phyloP scores from a whole-genome alignment of 2,113 vertebrate species.

The Naja naja region DNA sequence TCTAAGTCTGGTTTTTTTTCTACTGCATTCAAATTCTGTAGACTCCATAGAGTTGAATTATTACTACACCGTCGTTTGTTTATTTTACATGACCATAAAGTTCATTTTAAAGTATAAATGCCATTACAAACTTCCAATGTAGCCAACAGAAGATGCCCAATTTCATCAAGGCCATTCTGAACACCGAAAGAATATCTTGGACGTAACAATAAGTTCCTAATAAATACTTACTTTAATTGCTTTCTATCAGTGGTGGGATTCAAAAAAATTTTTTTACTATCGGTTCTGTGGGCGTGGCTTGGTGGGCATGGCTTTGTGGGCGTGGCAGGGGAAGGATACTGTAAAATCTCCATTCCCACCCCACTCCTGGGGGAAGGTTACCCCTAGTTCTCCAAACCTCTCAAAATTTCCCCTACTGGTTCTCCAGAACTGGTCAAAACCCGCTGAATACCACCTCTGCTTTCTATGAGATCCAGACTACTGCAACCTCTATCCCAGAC shows the following conservation, averaged over 20 bases:
- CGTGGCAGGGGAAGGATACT: no score
- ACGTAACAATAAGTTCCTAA: slow-evolving; percentile 8
- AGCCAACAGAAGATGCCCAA: slow-evolving; percentile 26
- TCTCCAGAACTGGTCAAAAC: no score
- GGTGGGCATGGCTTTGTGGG: no score
- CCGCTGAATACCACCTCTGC: background rate
- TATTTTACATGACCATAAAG: background rate
- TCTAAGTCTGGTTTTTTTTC: background rate
- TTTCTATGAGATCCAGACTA: background rate
- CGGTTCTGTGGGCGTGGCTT: no score
- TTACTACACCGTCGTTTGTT: background rate
- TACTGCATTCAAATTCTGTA: background rate
- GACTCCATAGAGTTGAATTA: background rate
- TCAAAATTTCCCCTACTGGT: no score
- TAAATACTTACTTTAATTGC: background rate
- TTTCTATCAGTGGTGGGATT: background rate
- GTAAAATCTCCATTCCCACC: no score
- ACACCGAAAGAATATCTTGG: slow-evolving; percentile 22
- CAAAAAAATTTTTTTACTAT: no score
- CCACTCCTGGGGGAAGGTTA: no score
- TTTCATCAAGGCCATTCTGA: slow-evolving; percentile 22
- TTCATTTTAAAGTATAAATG: slow-evolving; percentile 35
- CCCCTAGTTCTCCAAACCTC: no score
- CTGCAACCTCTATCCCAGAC: slow-evolving; percentile 24
- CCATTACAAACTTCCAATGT: slow-evolving; percentile 2